Conservation (phyloP, 2,888 invertebrate genomes). For the Cheiracanthium punctorium region DNA sequence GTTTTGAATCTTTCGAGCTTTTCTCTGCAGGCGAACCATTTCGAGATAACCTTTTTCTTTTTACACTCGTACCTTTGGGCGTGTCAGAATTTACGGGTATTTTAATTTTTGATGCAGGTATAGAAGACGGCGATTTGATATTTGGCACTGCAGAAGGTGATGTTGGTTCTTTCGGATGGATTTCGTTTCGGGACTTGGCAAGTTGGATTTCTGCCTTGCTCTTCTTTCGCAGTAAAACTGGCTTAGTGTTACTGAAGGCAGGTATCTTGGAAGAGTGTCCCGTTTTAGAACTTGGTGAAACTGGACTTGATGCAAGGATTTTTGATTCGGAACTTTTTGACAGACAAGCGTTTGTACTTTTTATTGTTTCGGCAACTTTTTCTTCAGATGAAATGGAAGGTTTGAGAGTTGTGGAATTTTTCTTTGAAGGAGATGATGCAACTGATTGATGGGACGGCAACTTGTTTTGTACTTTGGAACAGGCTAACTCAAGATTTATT, state of each 20-base stretch:
- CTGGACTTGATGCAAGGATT: slow-evolving; percentile 38
- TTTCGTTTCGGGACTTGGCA: neutral
- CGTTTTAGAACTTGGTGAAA: slow-evolving; percentile 38
- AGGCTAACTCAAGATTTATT: neutral
- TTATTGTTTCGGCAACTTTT: slow-evolving; percentile 26
- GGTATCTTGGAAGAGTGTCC: slow-evolving; percentile 58
- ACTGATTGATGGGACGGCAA: slow-evolving; percentile 45
- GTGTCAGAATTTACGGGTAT: slow-evolving; percentile 8
- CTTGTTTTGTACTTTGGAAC: slow-evolving; percentile 31
- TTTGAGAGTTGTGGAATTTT: slow-evolving; percentile 18
- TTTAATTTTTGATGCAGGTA: slow-evolving; percentile 31
- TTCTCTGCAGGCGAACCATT: slow-evolving; percentile 45
- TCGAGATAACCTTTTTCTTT: slow-evolving; percentile 46
- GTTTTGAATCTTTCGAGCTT: slow-evolving; percentile 48
- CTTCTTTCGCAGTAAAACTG: slow-evolving; percentile 35
- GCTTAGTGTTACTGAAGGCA: slow-evolving; percentile 41
- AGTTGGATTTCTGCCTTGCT: slow-evolving; percentile 35
- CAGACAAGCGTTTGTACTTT: slow-evolving; percentile 27
- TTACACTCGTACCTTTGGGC: slow-evolving; percentile 38
- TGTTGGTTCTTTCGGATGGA: slow-evolving; percentile 24
- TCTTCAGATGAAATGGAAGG: slow-evolving; percentile 44
- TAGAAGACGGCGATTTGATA: slow-evolving; percentile 29
- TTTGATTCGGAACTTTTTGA: slow-evolving; percentile 27
- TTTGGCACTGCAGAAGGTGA: slow-evolving; percentile 38
- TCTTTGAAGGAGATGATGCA: slow-evolving; percentile 44